Percentiles rank a stretch among this genome's conserved stretches.
phyloP scores from a whole-genome alignment of 2,797 vertebrate genomes.

The Chelmon rostratus region DNA sequence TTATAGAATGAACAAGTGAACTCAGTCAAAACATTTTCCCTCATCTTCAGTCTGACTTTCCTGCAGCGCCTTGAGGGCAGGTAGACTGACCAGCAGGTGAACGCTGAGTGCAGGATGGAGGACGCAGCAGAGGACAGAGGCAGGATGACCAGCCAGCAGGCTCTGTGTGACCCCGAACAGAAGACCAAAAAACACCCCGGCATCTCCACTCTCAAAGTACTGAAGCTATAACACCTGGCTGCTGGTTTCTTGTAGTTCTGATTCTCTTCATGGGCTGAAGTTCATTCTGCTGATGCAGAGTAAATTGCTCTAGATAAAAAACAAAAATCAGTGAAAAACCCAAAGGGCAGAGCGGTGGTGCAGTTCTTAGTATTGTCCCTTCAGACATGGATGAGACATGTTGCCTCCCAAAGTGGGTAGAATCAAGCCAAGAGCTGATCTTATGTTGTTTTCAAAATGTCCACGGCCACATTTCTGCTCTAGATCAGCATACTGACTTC shows the following conservation, averaged over 20 bases:
- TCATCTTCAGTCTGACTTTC: background rate
- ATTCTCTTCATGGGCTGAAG: background rate
- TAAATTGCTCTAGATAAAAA: background rate
- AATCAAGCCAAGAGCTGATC: slow-evolving; percentile 40
- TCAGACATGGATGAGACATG: slow-evolving; percentile 6
- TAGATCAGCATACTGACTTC: background rate
- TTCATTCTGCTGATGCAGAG: slow-evolving; percentile 17
- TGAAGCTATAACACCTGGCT: slow-evolving; percentile 5
- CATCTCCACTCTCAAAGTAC: slow-evolving; percentile 84
- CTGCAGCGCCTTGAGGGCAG: slow-evolving; percentile 11
- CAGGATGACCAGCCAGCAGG: slow-evolving; percentile 76
- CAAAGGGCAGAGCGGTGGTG: background rate
- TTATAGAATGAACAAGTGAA: background rate
- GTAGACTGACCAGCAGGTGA: background rate
- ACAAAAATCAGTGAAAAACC: no score
- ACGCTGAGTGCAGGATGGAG: slow-evolving; percentile 59
- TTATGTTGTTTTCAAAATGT: slow-evolving; percentile 7
- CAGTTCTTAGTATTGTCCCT: background rate
- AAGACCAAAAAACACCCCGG: slow-evolving; percentile 34
- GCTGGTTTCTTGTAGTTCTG: background rate
- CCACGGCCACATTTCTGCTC: background rate
- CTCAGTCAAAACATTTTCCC: background rate
- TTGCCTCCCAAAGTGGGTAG: slow-evolving; percentile 1
- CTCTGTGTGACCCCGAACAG: slow-evolving; percentile 62
- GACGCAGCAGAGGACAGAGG: slow-evolving; percentile 53